phyloP scores from a whole-genome alignment of 2,113 vertebrate genomes.

The Cyanistes caeruleus region DNA sequence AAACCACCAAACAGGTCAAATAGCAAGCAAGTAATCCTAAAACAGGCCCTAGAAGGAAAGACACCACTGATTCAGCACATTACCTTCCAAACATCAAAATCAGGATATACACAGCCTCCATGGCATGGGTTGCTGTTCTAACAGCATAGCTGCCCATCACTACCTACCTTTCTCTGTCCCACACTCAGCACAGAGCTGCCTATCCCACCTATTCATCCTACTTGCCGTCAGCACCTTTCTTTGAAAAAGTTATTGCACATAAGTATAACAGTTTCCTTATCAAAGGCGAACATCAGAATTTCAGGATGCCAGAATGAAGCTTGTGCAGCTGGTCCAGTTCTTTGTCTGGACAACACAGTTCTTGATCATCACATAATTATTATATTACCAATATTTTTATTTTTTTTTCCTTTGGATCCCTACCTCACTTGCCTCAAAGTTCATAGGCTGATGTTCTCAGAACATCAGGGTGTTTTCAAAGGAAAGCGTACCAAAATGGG shows the following conservation, averaged over 20 bases:
- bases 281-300: neutral
- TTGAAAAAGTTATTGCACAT: neutral
- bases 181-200: neutral
- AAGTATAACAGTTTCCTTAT: neutral
- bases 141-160: neutral
- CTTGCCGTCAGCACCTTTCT: neutral
- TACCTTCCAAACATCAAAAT: neutral
- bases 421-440: neutral
- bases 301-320: neutral
- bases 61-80: neutral
- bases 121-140: neutral
- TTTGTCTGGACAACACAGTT: neutral
- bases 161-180: neutral
- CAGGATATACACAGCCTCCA: rapidly evolving
- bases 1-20: neutral
- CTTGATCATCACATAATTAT: neutral
- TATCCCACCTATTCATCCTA: neutral
- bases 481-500: neutral
- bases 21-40: neutral
- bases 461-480: neutral
- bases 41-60: neutral
- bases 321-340: neutral
- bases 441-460: rapidly evolving
- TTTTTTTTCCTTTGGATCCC: neutral
- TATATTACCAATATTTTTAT: neutral